These are phyloP conservation scores for Corapipo altera DNA, from an alignment of 2,113 vertebrate genomes.

Conservation along the genomic window DNA sequence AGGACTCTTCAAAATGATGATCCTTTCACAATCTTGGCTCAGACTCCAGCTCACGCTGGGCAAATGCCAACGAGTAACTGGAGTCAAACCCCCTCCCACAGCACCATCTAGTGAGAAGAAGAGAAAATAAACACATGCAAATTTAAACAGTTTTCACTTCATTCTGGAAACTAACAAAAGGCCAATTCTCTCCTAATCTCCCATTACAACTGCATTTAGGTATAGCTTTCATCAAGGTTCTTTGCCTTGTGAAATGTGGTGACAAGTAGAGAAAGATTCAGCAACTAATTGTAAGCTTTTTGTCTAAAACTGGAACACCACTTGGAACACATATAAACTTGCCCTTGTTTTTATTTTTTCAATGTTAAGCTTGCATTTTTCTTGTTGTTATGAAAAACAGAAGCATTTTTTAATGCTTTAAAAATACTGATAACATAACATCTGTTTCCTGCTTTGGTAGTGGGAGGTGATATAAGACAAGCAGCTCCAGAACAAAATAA, in stretches of 20 bases:
- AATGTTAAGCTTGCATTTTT: not conserved
- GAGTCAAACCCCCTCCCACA: slow-evolving; percentile 31
- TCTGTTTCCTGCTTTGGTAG: not conserved
- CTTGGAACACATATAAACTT: slow-evolving; percentile 2
- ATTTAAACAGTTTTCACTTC: slow-evolving; percentile 46
- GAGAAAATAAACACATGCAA: slow-evolving; percentile 26
- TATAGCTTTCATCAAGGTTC: slow-evolving; percentile 49
- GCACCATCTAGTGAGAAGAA: slow-evolving; percentile 61
- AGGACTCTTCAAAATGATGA: not conserved
- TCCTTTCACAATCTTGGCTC: slow-evolving; percentile 36
- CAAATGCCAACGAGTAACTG: not conserved
- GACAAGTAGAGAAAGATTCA: slow-evolving; percentile 56
- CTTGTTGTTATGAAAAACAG: not conserved
- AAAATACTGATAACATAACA: not conserved
- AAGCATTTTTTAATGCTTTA: not conserved
- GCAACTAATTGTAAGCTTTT: slow-evolving; percentile 42
- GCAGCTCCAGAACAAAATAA: not conserved
- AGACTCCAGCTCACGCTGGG: not conserved
- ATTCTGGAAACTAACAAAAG: slow-evolving; percentile 36
- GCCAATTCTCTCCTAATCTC: slow-evolving; percentile 58
- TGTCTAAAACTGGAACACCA: slow-evolving; percentile 14
- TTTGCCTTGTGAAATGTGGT: slow-evolving; percentile 53
- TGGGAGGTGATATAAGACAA: not conserved
- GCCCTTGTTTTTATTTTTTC: slow-evolving; percentile 9
- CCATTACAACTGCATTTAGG: slow-evolving; percentile 52